These are phyloP conservation scores for Elanus axillaris DNA, from an alignment of 2,113 vertebrate genomes.

Conservation along the genomic window DNA sequence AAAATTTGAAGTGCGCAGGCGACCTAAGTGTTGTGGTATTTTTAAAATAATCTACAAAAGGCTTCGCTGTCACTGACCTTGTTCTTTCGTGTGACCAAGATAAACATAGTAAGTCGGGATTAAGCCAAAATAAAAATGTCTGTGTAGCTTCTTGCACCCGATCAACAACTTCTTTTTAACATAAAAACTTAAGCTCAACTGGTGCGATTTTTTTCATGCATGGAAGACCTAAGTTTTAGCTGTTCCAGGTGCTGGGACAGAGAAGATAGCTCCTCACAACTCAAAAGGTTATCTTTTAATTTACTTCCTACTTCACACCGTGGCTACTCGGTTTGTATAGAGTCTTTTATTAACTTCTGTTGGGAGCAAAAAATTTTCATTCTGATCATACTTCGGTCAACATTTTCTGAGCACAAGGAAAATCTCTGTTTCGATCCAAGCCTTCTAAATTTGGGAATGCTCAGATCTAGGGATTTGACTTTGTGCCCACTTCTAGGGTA, in stretches of 20 bases:
- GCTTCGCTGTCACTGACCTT: background rate
- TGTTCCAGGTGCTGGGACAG: background rate
- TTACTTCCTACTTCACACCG: background rate
- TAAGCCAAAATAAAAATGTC: background rate
- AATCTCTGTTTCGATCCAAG: background rate
- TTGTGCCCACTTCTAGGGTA: background rate
- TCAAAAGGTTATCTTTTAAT: background rate
- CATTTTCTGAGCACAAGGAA: background rate
- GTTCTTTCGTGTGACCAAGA: background rate
- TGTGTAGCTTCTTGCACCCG: background rate
- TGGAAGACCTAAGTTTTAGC: background rate
- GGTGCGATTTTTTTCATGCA: background rate
- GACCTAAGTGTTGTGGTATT: background rate
- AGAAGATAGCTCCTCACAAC: background rate
- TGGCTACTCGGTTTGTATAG: background rate
- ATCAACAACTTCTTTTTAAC: background rate
- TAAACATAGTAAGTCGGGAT: background rate
- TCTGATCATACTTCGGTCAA: background rate
- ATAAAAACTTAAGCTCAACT: background rate
- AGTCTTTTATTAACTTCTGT: background rate
- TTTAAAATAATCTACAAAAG: background rate
- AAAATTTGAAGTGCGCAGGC: background rate
- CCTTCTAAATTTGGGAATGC: background rate
- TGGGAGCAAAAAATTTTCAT: background rate
- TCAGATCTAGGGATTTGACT: background rate